Conservation (phyloP, 2,888 invertebrate genomes). For the Xylota segnis region DNA sequence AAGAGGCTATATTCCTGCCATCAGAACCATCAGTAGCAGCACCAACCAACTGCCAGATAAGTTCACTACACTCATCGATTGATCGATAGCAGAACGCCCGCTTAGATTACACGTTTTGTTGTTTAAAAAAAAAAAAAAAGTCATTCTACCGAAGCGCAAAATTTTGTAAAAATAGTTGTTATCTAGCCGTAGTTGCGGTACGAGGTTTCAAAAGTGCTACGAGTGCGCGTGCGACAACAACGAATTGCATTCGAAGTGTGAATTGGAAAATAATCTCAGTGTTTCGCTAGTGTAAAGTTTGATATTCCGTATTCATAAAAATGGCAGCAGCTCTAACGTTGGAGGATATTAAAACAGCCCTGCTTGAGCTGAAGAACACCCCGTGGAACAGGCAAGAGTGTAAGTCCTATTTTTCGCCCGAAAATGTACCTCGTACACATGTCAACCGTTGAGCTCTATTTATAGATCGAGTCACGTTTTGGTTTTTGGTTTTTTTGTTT, state of each 20-base stretch:
- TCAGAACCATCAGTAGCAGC: not conserved
- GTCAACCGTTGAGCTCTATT: conserved; percentile 49
- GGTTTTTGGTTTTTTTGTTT: not conserved
- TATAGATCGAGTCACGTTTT: conserved; percentile 63
- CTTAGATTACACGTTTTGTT: conserved; percentile 7
- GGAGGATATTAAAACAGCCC: conserved; percentile 67
- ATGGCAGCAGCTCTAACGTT: conserved; percentile 69
- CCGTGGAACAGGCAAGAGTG: conserved; percentile 68
- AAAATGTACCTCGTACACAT: not conserved
- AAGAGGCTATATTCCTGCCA: not conserved
- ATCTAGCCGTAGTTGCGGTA: conserved; percentile 61
- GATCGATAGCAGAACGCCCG: conserved; percentile 38
- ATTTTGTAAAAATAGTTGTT: conserved; percentile 54
- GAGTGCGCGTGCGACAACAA: conserved; percentile 33
- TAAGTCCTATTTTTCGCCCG: conserved; percentile 44
- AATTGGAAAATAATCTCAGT: conserved; percentile 9
- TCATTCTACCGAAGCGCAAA: not conserved
- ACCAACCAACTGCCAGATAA: conserved; percentile 34
- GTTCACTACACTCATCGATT: conserved; percentile 29
- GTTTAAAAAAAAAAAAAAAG: not conserved
- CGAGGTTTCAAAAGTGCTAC: conserved; percentile 46
- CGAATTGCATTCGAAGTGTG: conserved; percentile 35
- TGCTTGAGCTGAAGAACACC: conserved; percentile 66
- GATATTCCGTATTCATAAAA: conserved; percentile 18
- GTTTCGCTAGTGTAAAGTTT: conserved; percentile 4